Evolutionary conservation across 1,140 invertebrate species (phyloP), one percentile per base, ranked within the genome.

Genomic region (Apis cerana): DNA sequence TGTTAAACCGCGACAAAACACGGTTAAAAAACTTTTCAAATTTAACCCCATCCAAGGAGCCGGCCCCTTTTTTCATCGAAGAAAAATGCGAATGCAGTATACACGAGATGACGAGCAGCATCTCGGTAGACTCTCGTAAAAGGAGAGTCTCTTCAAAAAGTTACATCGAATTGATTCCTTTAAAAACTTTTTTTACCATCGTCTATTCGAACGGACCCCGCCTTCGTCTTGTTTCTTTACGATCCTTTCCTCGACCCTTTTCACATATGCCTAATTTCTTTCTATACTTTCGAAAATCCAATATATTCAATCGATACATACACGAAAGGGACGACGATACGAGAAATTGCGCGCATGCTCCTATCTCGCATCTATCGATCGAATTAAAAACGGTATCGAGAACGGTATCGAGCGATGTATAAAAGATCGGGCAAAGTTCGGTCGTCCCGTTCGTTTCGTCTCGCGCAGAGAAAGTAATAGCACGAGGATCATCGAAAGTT

Each of bases 21-120:
- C 89, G 91, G 90, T 92, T 93, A 92, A 93, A 81, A 92, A 94
- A 94, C 92, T 94, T 94, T 94, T 93, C 84, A 93, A 94, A 94
- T 94, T 93, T 93, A 93, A 93, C 91, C 91, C 92, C 91, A 93
- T 93, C 86, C 81, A 79, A 27, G 75, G 72, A 15, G 33, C 43
- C 69, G 72, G 74, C 80, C 83, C 75, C 78, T 80, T 71, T 78
- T 82, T 70, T 81, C 68, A 71, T 33, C 23, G 27, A 76, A 77
- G 68, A 75, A 82, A 75, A 89, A 91, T 86, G 88, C 86, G 88
- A 88, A 91, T 88, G 85, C 85, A 89, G 90, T 89, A 88, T 91
- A 91, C 82, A 89, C 85, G 85, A 84, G 85, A 81, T 84, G 72
- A 84, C 81, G 85, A 82, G 74, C 77, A 83, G 74, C 77, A 69